A percentile compares a stretch with the other conserved stretches of the same genome.
Evolutionary conservation across 2,113 vertebrate genomes (phyloP).

Genomic region (Semicossyphus pulcher): DNA sequence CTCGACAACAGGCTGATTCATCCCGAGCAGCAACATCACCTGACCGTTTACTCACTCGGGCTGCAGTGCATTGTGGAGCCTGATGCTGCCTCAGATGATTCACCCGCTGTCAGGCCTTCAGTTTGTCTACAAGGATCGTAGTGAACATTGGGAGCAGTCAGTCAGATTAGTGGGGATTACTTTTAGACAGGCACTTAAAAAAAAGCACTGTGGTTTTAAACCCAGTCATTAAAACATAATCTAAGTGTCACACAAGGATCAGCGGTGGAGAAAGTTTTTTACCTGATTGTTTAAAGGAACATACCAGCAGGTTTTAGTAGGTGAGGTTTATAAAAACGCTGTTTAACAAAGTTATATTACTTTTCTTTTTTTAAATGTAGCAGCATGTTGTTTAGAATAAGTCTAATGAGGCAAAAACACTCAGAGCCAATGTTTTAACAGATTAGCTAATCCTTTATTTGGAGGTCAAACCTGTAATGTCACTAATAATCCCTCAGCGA

Average conservation of each 20-base stretch:
- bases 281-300: no score
- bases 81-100: conserved; percentile 19
- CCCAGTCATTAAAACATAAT: neutral
- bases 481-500: neutral
- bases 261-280: neutral
- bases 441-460: no score
- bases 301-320: no score
- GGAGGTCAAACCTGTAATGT: neutral
- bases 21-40: conserved; percentile 12
- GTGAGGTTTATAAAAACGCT: no score
- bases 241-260: neutral
- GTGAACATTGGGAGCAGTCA: neutral
- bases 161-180: conserved; percentile 22
- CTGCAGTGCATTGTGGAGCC: conserved; percentile 4
- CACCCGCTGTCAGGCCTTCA: conserved; percentile 26
- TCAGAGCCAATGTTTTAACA: no score
- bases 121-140: conserved; percentile 31
- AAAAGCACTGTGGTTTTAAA: conserved; percentile 5
- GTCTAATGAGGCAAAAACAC: no score
- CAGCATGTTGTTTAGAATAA: neutral
- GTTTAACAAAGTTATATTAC: no score
- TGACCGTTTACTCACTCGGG: conserved; percentile 4
- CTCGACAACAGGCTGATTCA: neutral
- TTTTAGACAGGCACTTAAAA: neutral
- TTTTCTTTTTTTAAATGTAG: no score